A percentile compares a stretch with the other conserved stretches of the same genome.
Conservation (phyloP, 2,113 vertebrate genomes). For the Castor canadensis region DNA sequence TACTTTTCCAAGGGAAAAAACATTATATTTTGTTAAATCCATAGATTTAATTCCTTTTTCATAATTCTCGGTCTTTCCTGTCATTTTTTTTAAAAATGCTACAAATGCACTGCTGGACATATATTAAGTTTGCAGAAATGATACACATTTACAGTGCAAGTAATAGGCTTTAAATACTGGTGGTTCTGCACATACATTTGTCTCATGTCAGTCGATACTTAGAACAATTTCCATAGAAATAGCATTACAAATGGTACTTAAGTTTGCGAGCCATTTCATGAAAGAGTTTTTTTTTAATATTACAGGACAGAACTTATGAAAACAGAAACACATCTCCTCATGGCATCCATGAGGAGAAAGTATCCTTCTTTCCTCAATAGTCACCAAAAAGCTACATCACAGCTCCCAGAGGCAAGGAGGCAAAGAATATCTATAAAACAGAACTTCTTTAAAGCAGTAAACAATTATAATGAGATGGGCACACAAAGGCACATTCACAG, state of each 20-base stretch:
- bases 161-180: background rate
- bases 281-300: constrained; percentile 7
- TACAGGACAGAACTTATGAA: background rate
- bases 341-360: background rate
- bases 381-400: background rate
- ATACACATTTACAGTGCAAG: background rate
- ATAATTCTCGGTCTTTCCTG: background rate
- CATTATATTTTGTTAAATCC: background rate
- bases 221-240: background rate
- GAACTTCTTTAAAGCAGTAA: background rate
- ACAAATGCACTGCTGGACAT: background rate
- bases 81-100: background rate
- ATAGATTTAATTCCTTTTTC: background rate
- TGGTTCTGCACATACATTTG: constrained; percentile 5
- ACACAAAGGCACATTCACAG: background rate
- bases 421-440: background rate
- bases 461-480: background rate
- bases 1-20: background rate
- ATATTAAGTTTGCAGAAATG: background rate
- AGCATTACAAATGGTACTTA: background rate
- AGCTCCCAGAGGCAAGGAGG: background rate
- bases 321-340: background rate
- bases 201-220: background rate
- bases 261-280: background rate
- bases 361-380: background rate